Evolutionary conservation across 2,113 vertebrate genomes (phyloP).

Genomic region (Actenoides lindsayi): DNA sequence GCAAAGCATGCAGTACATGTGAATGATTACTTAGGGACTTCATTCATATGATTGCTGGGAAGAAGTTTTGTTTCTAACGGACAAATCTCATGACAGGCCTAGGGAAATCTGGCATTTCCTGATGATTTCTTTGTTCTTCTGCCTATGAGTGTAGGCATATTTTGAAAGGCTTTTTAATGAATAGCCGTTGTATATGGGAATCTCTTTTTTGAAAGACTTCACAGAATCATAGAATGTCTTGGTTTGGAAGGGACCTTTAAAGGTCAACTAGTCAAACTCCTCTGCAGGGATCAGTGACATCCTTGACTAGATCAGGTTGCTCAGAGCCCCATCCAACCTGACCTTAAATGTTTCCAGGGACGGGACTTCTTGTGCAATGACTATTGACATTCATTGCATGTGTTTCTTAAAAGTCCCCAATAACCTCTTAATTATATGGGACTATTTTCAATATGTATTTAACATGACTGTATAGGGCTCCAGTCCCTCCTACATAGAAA

Average conservation of each 20-base stretch:
- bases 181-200: neutral
- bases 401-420: neutral
- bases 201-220: neutral
- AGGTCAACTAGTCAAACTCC: neutral
- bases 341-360: neutral
- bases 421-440: neutral
- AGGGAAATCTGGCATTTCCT: neutral
- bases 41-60: neutral
- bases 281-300: neutral
- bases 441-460: neutral
- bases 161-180: neutral
- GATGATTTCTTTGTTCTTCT: neutral
- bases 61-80: neutral
- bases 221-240: neutral
- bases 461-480: neutral
- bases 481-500: neutral
- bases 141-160: neutral
- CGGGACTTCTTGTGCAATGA: neutral
- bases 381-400: neutral
- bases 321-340: neutral
- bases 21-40: conserved; percentile 4
- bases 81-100: neutral
- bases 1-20: neutral
- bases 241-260: neutral
- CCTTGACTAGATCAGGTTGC: neutral